phyloP scores from a whole-genome alignment of 2,888 invertebrate genomes.

The Dryobotodes eremita region DNA sequence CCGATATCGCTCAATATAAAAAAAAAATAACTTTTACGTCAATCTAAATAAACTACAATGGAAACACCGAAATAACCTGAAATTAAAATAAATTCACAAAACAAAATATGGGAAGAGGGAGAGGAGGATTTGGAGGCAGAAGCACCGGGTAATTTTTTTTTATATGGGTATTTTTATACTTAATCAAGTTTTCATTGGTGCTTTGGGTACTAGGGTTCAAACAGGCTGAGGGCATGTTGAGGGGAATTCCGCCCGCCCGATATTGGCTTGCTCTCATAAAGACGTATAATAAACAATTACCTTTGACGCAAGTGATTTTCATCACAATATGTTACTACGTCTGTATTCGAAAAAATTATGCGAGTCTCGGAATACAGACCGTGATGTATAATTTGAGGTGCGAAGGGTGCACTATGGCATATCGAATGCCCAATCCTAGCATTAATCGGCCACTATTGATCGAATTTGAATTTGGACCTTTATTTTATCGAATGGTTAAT shows the following conservation, averaged over 20 bases:
- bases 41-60: constrained; percentile 31
- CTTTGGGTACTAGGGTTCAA: background rate
- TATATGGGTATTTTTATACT: background rate
- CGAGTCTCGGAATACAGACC: too few species aligned
- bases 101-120: constrained; percentile 57
- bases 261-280: background rate
- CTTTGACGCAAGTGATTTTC: background rate
- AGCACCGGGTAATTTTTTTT: constrained; percentile 66
- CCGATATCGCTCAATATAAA: background rate
- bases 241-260: too few species aligned
- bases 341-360: background rate
- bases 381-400: background rate
- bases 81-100: constrained; percentile 22
- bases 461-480: background rate
- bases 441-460: background rate
- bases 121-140: constrained; percentile 23
- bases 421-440: background rate
- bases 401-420: background rate
- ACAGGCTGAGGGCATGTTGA: background rate
- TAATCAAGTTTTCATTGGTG: background rate
- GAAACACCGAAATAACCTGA: constrained; percentile 32
- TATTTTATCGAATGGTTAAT: background rate
- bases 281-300: background rate
- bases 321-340: background rate
- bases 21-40: background rate